A percentile compares a stretch with the other conserved stretches of the same genome.
Evolutionary conservation across 2,888 invertebrate species (phyloP).

Genomic region (Periphyllus acericola): DNA sequence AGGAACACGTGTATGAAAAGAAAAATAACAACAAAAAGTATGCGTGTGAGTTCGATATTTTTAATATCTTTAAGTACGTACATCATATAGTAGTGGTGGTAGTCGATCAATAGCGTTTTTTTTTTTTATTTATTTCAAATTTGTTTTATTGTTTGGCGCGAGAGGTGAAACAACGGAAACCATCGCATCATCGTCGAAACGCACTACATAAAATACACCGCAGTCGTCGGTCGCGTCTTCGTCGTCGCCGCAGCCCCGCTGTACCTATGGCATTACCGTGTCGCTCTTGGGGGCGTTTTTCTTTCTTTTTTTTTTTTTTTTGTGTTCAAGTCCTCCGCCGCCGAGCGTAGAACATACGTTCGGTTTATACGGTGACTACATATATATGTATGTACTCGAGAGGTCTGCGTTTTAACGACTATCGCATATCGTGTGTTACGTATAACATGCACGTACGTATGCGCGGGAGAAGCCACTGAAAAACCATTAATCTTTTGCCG

Average conservation of each 20-base stretch:
- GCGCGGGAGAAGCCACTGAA: constrained; percentile 52
- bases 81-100: too few species aligned
- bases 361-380: neutral
- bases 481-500: constrained; percentile 60
- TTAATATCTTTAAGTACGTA: neutral
- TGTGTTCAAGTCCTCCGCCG: constrained; percentile 18
- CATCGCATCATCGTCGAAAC: constrained; percentile 49
- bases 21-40: constrained; percentile 11
- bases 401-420: constrained; percentile 53
- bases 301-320: neutral
- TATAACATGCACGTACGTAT: neutral
- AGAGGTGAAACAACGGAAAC: constrained; percentile 58
- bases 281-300: constrained; percentile 41
- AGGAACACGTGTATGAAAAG: neutral
- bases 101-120: neutral
- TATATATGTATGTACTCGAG: neutral
- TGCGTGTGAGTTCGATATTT: too few species aligned
- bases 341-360: constrained; percentile 18
- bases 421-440: neutral
- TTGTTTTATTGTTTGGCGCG: constrained; percentile 36
- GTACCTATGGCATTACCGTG: neutral
- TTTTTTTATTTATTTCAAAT: neutral
- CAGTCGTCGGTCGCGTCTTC: constrained; percentile 28
- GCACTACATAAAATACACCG: neutral
- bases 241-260: neutral